Conservation (phyloP, 2,797 vertebrate genomes). For the Amblyraja radiata region DNA sequence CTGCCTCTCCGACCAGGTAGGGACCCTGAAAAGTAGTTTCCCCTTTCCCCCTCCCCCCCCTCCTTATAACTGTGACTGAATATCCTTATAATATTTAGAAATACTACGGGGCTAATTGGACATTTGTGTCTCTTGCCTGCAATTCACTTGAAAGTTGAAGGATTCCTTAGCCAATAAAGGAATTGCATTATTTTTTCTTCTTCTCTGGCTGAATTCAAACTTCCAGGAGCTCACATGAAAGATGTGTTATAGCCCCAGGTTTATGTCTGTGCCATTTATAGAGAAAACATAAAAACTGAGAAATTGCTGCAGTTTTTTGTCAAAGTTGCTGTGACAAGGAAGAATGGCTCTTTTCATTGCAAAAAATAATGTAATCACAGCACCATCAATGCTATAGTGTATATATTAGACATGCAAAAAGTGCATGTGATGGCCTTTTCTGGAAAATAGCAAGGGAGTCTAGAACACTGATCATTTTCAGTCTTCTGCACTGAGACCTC, state of each 20-base stretch:
- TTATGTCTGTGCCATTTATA: neutral
- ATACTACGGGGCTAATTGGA: neutral
- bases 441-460: too few relatives aligned
- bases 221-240: neutral
- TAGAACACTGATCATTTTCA: too few relatives aligned
- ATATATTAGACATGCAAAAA: too few relatives aligned
- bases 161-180: neutral
- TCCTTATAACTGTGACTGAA: neutral
- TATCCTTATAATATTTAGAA: neutral
- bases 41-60: too few relatives aligned
- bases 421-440: too few relatives aligned
- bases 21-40: too few relatives aligned
- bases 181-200: neutral
- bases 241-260: neutral
- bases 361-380: too few relatives aligned
- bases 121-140: neutral
- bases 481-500: neutral
- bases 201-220: neutral
- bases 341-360: too few relatives aligned
- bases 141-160: neutral
- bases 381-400: too few relatives aligned
- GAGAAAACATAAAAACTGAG: neutral
- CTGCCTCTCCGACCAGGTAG: too few relatives aligned
- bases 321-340: neutral
- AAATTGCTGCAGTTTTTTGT: neutral